Base-by-base conservation (phyloP, 2,888 invertebrate species). In the Pardosa pseudoannulata region DNA sequence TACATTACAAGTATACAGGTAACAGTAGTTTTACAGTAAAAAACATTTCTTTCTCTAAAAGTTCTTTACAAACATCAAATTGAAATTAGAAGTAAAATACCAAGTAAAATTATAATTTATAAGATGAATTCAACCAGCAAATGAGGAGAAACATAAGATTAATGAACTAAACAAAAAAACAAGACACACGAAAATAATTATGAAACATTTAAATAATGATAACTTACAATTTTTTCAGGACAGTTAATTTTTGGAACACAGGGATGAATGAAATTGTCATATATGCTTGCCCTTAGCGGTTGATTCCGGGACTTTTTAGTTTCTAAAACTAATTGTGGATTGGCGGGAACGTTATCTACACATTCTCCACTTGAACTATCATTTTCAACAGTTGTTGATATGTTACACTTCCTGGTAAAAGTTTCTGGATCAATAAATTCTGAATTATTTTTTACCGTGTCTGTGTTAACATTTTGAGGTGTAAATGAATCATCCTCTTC, bases 191-290 rank as follows among this genome's bases (percentile, higher is more conserved):
- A n/a, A n/a, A n/a, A n/a, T n/a, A n/a, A n/a, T n/a, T n/a, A n/a
- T n/a, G n/a, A n/a, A n/a, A n/a, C n/a, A n/a, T n/a, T n/a, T n/a
- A n/a, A n/a, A n/a, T n/a, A n/a, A n/a, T n/a, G n/a, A n/a, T n/a
- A n/a, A n/a, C 87, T 87, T 80, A 87, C 87, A 67, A 87, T 87
- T 72, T 76, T 87, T 39, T 87, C 87, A 29, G 80, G 16, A n/a
- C 76, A 80, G 67, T 87, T 87, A 9, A 87, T 75, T 87, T 87
- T 87, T 67, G 87, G 87, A 68, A 80, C 86, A 71, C 62, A 29
- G 27, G 62, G 78, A 78, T 83, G 83, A 13, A n/a, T 71, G 67
- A 50, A 73, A 28, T 67, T 56, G 65, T 72, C 29, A 72, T 62
- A 28, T 23, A 65, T 31, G 1, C 28, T 65, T 2, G 46, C n/a